phyloP scores from a whole-genome alignment of 1,140 invertebrate genomes.

The Macrosteles quadrilineatus region DNA sequence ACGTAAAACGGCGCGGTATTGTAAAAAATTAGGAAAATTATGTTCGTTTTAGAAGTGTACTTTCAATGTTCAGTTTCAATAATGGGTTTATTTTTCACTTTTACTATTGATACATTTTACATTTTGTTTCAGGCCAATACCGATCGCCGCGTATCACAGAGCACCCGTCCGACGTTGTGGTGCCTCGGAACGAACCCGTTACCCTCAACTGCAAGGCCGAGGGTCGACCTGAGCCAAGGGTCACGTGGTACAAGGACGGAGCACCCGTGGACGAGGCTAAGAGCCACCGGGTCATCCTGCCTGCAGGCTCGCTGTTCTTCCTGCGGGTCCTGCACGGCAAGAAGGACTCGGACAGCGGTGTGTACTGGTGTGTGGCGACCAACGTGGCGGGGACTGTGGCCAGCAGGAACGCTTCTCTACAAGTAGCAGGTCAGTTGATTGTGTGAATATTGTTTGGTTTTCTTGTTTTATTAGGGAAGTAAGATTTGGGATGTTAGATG shows the following conservation, averaged over 20 bases:
- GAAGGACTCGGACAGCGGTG: conserved; percentile 81
- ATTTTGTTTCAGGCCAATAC: conserved; percentile 68
- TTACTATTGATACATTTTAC: too few relatives aligned
- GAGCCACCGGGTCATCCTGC: conserved; percentile 41
- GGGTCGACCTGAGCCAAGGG: conserved; percentile 89
- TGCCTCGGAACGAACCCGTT: conserved; percentile 87
- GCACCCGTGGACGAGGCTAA: conserved; percentile 58
- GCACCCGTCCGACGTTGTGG: conserved; percentile 89
- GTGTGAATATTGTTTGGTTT: too few relatives aligned
- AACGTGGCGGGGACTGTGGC: conserved; percentile 81
- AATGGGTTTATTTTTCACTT: too few relatives aligned
- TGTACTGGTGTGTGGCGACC: conserved; percentile 84
- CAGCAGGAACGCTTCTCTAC: conserved; percentile 70
- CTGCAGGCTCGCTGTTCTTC: conserved; percentile 44
- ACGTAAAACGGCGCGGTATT: too few relatives aligned
- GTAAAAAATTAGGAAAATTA: too few relatives aligned
- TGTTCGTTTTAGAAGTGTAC: too few relatives aligned
- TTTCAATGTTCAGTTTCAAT: too few relatives aligned
- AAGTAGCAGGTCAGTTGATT: conserved; percentile 70
- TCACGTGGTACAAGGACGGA: conserved; percentile 88
- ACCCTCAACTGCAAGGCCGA: conserved; percentile 89
- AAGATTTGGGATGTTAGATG: too few relatives aligned
- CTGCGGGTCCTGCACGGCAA: conserved; percentile 77
- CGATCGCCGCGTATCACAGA: conserved; percentile 89
- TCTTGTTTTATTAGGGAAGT: too few relatives aligned